Base-by-base conservation (phyloP, 2,797 vertebrate genomes). In the Anisognathus igniventris region DNA sequence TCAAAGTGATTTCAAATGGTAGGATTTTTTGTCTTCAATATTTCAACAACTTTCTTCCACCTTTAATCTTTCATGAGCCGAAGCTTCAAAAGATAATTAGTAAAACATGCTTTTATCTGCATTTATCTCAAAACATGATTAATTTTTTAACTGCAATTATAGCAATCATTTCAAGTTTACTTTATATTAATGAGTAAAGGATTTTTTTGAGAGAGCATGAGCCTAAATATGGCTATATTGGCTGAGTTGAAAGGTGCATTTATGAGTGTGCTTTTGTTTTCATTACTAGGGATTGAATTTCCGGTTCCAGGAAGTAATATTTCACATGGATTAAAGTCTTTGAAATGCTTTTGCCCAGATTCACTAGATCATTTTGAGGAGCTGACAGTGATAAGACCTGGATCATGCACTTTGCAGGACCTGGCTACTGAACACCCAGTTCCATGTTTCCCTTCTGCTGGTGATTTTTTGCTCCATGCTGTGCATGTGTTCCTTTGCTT, bases 141-240 rank as follows among this genome's bases (percentile, higher is more conserved):
- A 96, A 96, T 97, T 98, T 96, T 97, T 96, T 95, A 96, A 78
- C 89, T 96, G 93, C 93, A 96, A 96, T 97, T 97, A 96, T 86
- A 96, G 95, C 85, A 86, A 70, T 96, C 74, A 90, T 97, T 96
- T 96, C 88, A 92, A 95, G 85, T 90, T 97, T 93, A 87, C 86
- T 95, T 88, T 94, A 27, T 90, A 92, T 91, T 94, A 93, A 96
- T 90, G 92, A 93, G 82, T 87, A 96, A 94, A 95, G 62, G 89
- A 61, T 60, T 82, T 74, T 87, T 76, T 68, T 44, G 53, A 62
- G 67, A 39, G 72, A 23, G n/a, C 4, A 20, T 2, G 7, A 37
- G 44, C 86, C 90, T 93, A 93, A 96, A 90, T 77, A 53, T 75
- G 72, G 62, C 53, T 72, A 4, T 67, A 51, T 65, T 96, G 93